These are phyloP conservation scores for Apistogramma diplotaenia DNA, from an alignment of 2,113 vertebrate species.

Conservation along the genomic window DNA sequence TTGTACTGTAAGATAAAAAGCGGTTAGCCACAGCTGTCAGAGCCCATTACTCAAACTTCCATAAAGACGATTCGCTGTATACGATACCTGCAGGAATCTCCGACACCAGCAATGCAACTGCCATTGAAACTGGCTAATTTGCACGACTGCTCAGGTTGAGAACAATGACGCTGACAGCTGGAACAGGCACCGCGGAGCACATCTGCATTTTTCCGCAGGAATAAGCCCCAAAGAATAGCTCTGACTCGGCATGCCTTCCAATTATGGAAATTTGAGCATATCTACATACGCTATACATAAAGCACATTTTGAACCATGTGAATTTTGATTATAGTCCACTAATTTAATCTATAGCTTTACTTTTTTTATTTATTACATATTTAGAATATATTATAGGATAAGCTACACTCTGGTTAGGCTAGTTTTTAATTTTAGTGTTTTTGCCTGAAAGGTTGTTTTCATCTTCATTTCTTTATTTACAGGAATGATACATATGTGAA, in stretches of 20 bases:
- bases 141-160: slow-evolving; percentile 65
- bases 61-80: slow-evolving; percentile 20
- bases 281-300: slow-evolving; percentile 45
- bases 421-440: neutral
- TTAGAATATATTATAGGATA: rapidly evolving
- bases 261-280: slow-evolving; percentile 63
- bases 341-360: neutral
- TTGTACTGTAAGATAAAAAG: slow-evolving; percentile 21
- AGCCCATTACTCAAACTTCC: slow-evolving; percentile 32
- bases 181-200: slow-evolving; percentile 65
- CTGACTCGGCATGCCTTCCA: slow-evolving; percentile 48
- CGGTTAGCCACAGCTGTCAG: slow-evolving; percentile 43
- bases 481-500: too few relatives aligned
- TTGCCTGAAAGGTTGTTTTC: neutral
- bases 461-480: neutral
- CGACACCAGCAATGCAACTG: slow-evolving; percentile 50
- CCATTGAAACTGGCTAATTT: slow-evolving; percentile 66
- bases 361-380: neutral
- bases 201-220: slow-evolving; percentile 69
- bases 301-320: slow-evolving; percentile 1
- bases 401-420: neutral
- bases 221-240: slow-evolving; percentile 56
- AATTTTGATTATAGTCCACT: neutral
- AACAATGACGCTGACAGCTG: slow-evolving; percentile 73
- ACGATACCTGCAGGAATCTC: slow-evolving; percentile 31